Evolutionary conservation across 2,797 vertebrate genomes (phyloP).

Genomic region (Chrysolophus pictus): DNA sequence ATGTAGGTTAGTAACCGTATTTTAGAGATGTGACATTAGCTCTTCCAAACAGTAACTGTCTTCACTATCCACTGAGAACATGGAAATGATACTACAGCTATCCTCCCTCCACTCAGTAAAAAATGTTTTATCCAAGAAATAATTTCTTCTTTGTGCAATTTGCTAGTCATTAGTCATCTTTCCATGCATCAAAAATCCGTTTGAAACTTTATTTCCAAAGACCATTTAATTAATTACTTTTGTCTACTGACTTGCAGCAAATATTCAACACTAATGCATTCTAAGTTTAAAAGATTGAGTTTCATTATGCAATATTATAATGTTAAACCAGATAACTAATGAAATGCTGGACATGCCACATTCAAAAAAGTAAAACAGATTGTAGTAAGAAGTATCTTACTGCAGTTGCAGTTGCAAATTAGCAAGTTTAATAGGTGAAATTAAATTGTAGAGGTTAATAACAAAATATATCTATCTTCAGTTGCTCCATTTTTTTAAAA

Average conservation of each 20-base stretch:
- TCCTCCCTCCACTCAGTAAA: not conserved
- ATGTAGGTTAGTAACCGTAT: too few species aligned
- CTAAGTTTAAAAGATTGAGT: not conserved
- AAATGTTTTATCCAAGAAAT: constrained; percentile 44
- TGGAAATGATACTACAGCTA: not conserved
- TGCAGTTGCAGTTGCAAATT: not conserved
- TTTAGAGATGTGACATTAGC: not conserved
- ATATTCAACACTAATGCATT: not conserved
- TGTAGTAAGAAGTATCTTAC: not conserved
- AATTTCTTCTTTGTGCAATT: constrained; percentile 39
- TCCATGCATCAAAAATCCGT: not conserved
- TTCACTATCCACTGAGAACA: not conserved
- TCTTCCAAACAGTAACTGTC: not conserved
- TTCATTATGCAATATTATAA: not conserved
- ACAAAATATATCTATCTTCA: not conserved
- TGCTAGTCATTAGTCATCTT: not conserved
- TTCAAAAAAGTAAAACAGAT: not conserved
- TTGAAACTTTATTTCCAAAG: not conserved
- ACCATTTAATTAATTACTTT: not conserved
- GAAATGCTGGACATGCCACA: not conserved
- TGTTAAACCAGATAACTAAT: not conserved
- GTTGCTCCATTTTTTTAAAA: not conserved
- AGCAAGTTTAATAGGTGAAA: not conserved
- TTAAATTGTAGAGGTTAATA: not conserved
- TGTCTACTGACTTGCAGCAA: not conserved